phyloP scores from a whole-genome alignment of 2,888 invertebrate species.

The Drosophila falleni region DNA sequence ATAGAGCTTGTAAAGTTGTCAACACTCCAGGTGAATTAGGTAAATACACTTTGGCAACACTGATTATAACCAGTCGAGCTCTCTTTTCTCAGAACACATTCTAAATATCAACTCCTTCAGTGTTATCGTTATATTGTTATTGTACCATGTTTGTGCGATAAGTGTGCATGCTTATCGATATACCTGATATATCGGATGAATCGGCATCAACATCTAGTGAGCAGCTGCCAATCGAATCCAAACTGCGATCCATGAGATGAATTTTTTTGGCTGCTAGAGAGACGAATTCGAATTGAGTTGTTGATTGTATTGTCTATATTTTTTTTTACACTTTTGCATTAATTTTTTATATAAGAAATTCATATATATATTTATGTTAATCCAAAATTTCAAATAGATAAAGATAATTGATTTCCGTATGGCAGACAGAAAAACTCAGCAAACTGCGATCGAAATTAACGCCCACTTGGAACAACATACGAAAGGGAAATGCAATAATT shows the following conservation, averaged over 20 bases:
- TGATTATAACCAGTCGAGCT: too few species aligned
- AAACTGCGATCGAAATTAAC: constrained; percentile 40
- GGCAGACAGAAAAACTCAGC: constrained; percentile 14
- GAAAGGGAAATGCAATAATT: constrained; percentile 64
- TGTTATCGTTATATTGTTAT: too few species aligned
- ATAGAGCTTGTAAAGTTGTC: too few species aligned
- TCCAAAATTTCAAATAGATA: background rate
- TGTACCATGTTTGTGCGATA: constrained; percentile 13
- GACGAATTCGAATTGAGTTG: constrained; percentile 9
- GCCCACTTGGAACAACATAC: constrained; percentile 47
- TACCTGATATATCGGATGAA: constrained; percentile 91
- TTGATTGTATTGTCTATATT: constrained; percentile 21
- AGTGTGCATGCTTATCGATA: constrained; percentile 22
- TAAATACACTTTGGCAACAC: too few species aligned
- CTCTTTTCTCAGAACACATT: too few species aligned
- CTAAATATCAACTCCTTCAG: too few species aligned
- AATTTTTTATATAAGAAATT: constrained; percentile 23
- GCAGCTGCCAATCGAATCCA: constrained; percentile 95
- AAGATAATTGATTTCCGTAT: constrained; percentile 10
- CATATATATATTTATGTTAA: background rate
- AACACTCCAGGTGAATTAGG: too few species aligned
- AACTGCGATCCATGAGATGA: constrained; percentile 90
- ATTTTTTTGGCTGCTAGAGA: constrained; percentile 43
- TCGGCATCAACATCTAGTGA: constrained; percentile 93
- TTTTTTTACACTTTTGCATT: constrained; percentile 32